A percentile compares a stretch with the other conserved stretches of the same genome.
These are phyloP conservation scores for Kuschelorhynchus macadamiae DNA, from an alignment of 2,888 invertebrate genomes.

Conservation along the genomic window DNA sequence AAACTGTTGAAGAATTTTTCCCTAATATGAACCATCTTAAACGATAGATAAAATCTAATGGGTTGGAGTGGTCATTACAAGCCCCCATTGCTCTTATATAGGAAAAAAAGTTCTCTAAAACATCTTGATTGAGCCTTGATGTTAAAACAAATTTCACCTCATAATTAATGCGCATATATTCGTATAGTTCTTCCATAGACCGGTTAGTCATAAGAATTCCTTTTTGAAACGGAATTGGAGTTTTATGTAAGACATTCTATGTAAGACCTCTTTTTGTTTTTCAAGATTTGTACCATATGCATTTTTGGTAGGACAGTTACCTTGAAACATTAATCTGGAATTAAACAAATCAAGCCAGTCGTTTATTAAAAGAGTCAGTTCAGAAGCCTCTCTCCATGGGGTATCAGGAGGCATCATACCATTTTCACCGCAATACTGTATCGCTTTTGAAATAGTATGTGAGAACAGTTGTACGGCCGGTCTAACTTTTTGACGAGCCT, in stretches of 20 bases:
- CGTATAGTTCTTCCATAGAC: constrained; percentile 42
- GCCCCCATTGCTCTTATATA: constrained; percentile 54
- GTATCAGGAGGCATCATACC: constrained; percentile 20
- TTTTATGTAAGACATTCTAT: constrained; percentile 26
- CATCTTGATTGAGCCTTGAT: constrained; percentile 26
- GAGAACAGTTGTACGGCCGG: constrained; percentile 45
- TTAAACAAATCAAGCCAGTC: constrained; percentile 39
- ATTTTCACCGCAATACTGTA: constrained; percentile 31
- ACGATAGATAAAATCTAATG: constrained; percentile 51
- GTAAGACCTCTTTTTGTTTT: constrained; percentile 9
- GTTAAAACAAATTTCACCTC: constrained; percentile 47
- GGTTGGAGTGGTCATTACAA: constrained; percentile 52
- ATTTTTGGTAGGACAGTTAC: constrained; percentile 23
- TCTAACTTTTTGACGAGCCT: constrained; percentile 26
- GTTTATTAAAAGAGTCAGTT: constrained; percentile 12
- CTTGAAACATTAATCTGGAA: constrained; percentile 16
- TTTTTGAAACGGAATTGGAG: constrained; percentile 47
- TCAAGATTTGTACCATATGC: constrained; percentile 28
- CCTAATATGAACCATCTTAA: constrained; percentile 55
- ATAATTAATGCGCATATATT: constrained; percentile 47
- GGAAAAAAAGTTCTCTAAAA: constrained; percentile 50
- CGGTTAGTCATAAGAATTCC: constrained; percentile 43
- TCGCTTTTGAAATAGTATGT: constrained; percentile 43
- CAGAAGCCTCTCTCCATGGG: constrained; percentile 17
- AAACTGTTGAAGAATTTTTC: constrained; percentile 52